Evolutionary conservation across 2,113 vertebrate species (phyloP), one percentile per base, ranked within the genome.

Genomic region (Sorex araneus): DNA sequence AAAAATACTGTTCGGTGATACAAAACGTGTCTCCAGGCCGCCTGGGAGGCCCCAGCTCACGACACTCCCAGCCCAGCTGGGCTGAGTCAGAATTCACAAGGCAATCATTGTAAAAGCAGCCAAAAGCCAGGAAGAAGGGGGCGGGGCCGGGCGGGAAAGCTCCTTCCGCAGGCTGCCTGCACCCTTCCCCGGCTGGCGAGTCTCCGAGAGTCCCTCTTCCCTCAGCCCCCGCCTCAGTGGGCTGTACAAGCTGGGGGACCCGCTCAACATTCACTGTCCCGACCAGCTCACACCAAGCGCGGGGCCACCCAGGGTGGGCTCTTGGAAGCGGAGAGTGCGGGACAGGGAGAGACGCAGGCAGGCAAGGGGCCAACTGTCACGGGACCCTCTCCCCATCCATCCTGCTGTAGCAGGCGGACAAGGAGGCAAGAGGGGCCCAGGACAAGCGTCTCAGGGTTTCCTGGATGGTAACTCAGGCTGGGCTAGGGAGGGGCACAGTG

Each of bases 1-100:
- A 78, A 89, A 84, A 70, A 73, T 15, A 91, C 67, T 54, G 27
- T 43, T 64, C 0, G 0, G n/a, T 75, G 79, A 36, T 84, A 69
- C 27, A 45, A 87, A 89, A 78, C 25, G 63, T 30, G 57, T 79
- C 82, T 89, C 34, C 32, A 73, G 36, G 50, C 79, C 88, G 63
- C 36, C 73, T 0, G 5, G n/a, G 77, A 82, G 82, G 47, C 23
- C 81, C 34, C 13, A 11, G 50, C 88, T 87, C 6, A 50, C 2
- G 63, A 3, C 34, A 47, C 34, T 70, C 32, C 67, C 21, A 13
- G 32, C 13, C 54, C 40, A 27, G 67, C 71, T 70, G 28, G 57
- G n/a, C 25, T 90, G 60, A 80, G n/a, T 60, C 40, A 87, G 15
- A 73, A 10, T 19, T 64, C 70, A 63, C 0, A 74, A 82, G 67